Conservation (phyloP, 2,797 vertebrate genomes). For the Steatocranus sp. region DNA sequence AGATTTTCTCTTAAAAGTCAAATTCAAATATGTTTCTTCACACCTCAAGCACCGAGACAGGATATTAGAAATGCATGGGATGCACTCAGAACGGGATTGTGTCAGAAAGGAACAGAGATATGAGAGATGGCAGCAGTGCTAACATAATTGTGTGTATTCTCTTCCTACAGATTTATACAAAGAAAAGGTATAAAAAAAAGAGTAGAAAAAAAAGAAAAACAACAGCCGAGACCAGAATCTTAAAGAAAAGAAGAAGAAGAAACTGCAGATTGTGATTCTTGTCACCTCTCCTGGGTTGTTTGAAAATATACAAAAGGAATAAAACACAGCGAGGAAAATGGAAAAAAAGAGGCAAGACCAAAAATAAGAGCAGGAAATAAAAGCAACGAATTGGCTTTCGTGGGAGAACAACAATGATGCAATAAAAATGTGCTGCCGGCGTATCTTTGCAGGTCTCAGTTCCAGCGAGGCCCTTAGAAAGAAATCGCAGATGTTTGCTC, state of each 20-base stretch:
- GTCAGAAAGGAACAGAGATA: slow-evolving; percentile 12
- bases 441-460: slow-evolving; percentile 21
- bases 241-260: background rate
- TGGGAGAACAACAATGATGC: background rate
- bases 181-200: background rate
- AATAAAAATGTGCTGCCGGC: slow-evolving; percentile 28
- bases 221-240: background rate
- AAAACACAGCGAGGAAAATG: background rate
- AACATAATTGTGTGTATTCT: slow-evolving; percentile 28
- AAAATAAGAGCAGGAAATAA: slow-evolving; percentile 14
- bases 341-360: background rate
- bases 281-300: slow-evolving; percentile 5
- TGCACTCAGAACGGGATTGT: background rate
- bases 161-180: slow-evolving; percentile 1
- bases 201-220: background rate
- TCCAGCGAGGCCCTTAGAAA: slow-evolving; percentile 22
- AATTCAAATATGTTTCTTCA: slow-evolving; percentile 31
- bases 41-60: slow-evolving; percentile 13
- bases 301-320: slow-evolving; percentile 22
- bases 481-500: slow-evolving; percentile 1
- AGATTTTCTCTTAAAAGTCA: slow-evolving; percentile 18
- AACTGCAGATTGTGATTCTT: slow-evolving; percentile 20
- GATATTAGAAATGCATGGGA: slow-evolving; percentile 34
- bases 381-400: slow-evolving; percentile 9
- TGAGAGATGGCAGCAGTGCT: slow-evolving; percentile 20